Conservation (phyloP, 1,140 invertebrate species). For the Platorchestia sp. region DNA sequence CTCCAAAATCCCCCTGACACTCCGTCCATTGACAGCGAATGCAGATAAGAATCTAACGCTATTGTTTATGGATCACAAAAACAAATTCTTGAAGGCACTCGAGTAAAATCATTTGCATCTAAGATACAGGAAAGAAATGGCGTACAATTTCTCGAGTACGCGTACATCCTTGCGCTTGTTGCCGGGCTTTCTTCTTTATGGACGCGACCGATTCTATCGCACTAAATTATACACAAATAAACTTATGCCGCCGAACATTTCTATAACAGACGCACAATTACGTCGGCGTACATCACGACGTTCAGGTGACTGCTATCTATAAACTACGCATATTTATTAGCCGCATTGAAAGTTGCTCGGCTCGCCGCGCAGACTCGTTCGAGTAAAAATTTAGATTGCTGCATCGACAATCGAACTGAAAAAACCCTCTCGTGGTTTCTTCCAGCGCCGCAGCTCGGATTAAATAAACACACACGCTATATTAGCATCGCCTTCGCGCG, state of each 20-base stretch:
- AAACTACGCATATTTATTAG: conserved; percentile 39
- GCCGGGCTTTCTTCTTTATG: not conserved
- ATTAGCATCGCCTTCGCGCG: not conserved
- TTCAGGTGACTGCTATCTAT: conserved; percentile 28
- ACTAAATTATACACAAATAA: conserved; percentile 54
- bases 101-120: conserved; percentile 37
- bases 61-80: conserved; percentile 1
- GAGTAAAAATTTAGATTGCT: not conserved
- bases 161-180: not conserved
- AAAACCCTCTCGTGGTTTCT: not conserved
- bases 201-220: conserved; percentile 23
- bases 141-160: conserved; percentile 42
- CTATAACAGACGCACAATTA: conserved; percentile 40
- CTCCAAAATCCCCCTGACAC: not conserved
- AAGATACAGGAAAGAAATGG: conserved; percentile 13
- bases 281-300: conserved; percentile 20
- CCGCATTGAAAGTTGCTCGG: not conserved
- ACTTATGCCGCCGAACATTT: conserved; percentile 39
- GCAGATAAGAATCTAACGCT: not conserved
- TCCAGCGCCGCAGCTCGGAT: not conserved
- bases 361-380: not conserved
- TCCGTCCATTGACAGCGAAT: not conserved
- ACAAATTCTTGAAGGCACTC: conserved; percentile 34
- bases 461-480: not conserved
- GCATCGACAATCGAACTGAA: not conserved